Evolutionary conservation across 2,797 vertebrate species (phyloP), one percentile per base, ranked within the genome.

Genomic region (Caiman crocodilus): DNA sequence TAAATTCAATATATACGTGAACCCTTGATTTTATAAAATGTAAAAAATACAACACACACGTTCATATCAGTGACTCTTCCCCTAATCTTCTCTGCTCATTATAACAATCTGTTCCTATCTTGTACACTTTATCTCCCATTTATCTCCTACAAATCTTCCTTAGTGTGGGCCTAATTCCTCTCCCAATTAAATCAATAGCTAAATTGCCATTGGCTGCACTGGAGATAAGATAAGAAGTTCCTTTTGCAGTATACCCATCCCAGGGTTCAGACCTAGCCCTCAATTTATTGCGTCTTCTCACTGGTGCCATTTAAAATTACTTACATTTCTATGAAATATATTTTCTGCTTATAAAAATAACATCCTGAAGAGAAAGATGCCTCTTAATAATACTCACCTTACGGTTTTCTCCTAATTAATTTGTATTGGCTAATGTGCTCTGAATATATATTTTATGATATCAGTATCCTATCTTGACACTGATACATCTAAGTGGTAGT

Each of bases 401-500:
- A 14, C 3, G 59, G 59, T 17, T 12, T 60, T 60, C 59, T 60
- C 23, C 13, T 20, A 20, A 20, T 74, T 25, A 6, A 35, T 56
- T 74, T 74, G 25, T 74, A 55, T 28, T 74, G 23, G 14, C 28
- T 28, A 14, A 56, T 26, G 14, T 78, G 1, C 58, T 88, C 81
- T 58, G 80, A 18, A 7, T n/a, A 74, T 2, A 35, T 7, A 4
- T 82, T 87, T 65, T 35, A 64, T 1, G 30, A 60, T 21, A 4
- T 13, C 16, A 59, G 3, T 30, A 86, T 82, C 0, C 0, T 50
- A 6, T 55, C 88, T 50, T 90, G 7, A 2, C 35, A 79, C 3
- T 4, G 23, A 9, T 50, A 57, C 0, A 0, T 28, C 76, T 2
- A 10, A 67, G 6, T 0, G 0, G 6, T 10, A 76, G 16, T 3